Base-by-base conservation (phyloP, 2,797 vertebrate genomes). In the Salarias fasciatus region DNA sequence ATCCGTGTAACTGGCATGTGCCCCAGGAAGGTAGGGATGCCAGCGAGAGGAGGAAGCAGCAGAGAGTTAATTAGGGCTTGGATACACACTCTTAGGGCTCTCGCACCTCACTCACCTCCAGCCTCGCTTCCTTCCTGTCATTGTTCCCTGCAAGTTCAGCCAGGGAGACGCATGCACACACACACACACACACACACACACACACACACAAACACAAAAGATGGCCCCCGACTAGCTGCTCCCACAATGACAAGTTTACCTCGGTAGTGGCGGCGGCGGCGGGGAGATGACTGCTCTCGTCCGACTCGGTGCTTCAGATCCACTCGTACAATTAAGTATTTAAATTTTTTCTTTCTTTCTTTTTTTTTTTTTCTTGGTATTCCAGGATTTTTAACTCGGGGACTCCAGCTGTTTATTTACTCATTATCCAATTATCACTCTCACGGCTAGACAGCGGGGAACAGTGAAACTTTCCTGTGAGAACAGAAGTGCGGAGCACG, bases 31-130 rank as follows among this genome's bases (percentile, higher is more conserved):
- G 94, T 78, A 93, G 94, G 91, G 89, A 92, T 93, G 92, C 93
- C 93, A 94, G 87, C 44, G 73, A 88, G 80, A 83, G 81, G 81
- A 87, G 84, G 83, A 86, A 88, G 93, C 94, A 92, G 94, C 93
- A 92, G 90, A 92, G 92, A 95, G 94, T 94, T 97, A 97, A 97
- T 98, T 95, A 97, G 95, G 95, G 91, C 88, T 91, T 92, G 93
- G 94, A 86, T 88, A 68, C 94, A 93, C 95, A 95, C 94, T 95
- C 93, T 81, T 94, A 94, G 93, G 94, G 93, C 93, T 92, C 94
- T 95, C 93, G 93, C 95, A 96, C 94, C 94, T 96, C 94, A 93
- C 83, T 94, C 88, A 88, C 85, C 86, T 89, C 85, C 85, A 90
- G 85, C 72, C 86, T 24, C 69, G 82, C 79, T 88, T 89, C 94